A percentile compares a stretch with the other conserved stretches of the same genome.
phyloP scores from a whole-genome alignment of 2,797 vertebrate species.

The Thamnophis elegans region DNA sequence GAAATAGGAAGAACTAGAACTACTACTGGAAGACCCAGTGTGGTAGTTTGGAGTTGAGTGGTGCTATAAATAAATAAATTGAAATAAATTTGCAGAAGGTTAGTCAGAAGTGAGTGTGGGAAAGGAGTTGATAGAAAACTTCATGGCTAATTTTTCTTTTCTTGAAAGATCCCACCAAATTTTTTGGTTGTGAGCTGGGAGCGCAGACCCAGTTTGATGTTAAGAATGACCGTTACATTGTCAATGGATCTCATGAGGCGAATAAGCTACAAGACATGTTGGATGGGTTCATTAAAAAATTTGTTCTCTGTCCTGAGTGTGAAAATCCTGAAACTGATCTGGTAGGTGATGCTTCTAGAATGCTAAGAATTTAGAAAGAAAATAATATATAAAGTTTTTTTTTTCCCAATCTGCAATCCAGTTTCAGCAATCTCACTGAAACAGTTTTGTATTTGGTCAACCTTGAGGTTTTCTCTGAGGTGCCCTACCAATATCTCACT shows the following conservation, averaged over 20 bases:
- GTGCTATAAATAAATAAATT: neutral
- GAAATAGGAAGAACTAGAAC: neutral
- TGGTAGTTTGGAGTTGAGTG: neutral
- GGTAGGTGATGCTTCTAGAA: constrained; percentile 71
- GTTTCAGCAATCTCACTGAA: neutral
- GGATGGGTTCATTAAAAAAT: constrained; percentile 99
- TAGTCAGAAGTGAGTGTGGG: neutral
- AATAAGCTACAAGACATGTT: constrained; percentile 99
- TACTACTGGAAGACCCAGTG: no score
- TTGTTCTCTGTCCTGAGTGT: constrained; percentile 99
- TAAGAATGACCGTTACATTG: constrained; percentile 99
- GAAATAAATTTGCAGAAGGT: neutral
- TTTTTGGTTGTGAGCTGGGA: constrained; percentile 99
- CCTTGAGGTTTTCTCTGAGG: neutral
- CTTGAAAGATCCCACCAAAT: constrained; percentile 98
- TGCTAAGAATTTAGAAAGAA: neutral
- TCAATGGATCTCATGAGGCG: constrained; percentile 99
- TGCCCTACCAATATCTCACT: neutral
- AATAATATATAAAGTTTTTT: neutral
- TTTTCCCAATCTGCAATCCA: neutral
- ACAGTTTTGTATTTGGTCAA: neutral
- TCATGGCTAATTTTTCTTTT: neutral
- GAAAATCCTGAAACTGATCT: constrained; percentile 99
- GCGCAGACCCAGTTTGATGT: constrained; percentile 99
- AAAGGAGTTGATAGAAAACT: constrained; percentile 70